Percentiles rank a stretch among this genome's conserved stretches.
These are phyloP conservation scores for Caenorhabditis wallacei DNA, from an alignment of 2,888 invertebrate genomes.

Conservation along the genomic window DNA sequence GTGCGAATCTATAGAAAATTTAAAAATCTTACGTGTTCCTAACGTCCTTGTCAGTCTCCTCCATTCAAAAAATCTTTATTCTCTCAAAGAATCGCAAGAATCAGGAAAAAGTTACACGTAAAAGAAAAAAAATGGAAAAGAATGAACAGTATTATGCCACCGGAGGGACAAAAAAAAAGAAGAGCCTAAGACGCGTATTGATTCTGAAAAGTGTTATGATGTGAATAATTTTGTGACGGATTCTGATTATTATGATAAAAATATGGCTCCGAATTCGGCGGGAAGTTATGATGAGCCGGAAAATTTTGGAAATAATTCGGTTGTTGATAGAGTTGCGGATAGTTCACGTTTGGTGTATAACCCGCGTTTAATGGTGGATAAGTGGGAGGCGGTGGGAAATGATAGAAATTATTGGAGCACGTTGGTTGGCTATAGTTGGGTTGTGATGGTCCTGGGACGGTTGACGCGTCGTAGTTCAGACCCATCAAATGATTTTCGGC, in stretches of 20 bases:
- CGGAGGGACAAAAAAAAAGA: conserved; percentile 12
- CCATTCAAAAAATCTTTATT: background rate
- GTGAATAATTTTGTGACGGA: too few relatives aligned
- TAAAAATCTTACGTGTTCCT: too few relatives aligned
- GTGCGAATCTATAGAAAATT: too few relatives aligned
- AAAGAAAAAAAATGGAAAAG: conserved; percentile 10
- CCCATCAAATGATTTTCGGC: conserved; percentile 46
- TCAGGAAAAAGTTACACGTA: conserved; percentile 25
- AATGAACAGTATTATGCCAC: conserved; percentile 35
- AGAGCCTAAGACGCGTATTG: background rate
- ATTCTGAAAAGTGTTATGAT: background rate
- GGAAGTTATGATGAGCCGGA: background rate
- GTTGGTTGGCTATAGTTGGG: background rate
- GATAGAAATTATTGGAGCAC: conserved; percentile 11
- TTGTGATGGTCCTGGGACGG: conserved; percentile 1
- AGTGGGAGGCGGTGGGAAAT: conserved; percentile 49
- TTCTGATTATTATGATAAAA: background rate
- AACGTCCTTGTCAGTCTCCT: too few relatives aligned
- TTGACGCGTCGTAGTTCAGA: conserved; percentile 54
- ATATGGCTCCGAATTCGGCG: background rate
- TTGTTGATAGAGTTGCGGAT: conserved; percentile 54
- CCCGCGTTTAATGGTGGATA: conserved; percentile 54
- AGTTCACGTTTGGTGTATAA: conserved; percentile 58
- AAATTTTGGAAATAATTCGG: conserved; percentile 21
- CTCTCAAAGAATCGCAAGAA: conserved; percentile 2